Base-by-base conservation (phyloP, 2,113 vertebrate genomes). In the Phylloscopus trochilus region DNA sequence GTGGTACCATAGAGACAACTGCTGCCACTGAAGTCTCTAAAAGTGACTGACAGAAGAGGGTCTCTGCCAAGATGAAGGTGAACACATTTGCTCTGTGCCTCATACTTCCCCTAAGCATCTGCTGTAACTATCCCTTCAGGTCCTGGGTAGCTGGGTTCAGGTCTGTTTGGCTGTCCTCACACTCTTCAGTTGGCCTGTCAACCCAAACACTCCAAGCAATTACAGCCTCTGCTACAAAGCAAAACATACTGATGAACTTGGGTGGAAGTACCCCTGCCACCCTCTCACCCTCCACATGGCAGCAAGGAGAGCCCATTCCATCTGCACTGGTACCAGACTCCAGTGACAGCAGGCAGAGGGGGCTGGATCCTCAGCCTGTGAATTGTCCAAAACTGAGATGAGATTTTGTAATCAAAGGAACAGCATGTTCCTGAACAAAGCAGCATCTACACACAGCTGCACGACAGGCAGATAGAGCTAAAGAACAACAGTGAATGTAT, bases 251-350 rank as follows among this genome's bases (percentile, higher is more conserved):
- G 11, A 53, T 41, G 30, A 81, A 75, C 41, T 27, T 13, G 11
- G 11, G 31, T 1, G 0, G 19, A 21, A 79, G 49, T 7, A 22
- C 8, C 12, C 0, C 1, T 0, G 2, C n/a, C n/a, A 39, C 26
- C 10, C 66, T 31, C 63, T 59, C 39, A 19, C 13, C 31, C n/a
- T 31, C 39, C 46, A 18, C 52, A 79, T 1, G 0, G 43, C 52
- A 70, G 43, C 24, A 62, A 44, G 26, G 43, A 62, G 24, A 76
- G 28, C 41, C 24, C 31, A 6, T 11, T 15, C 31, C 7, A 11
- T 33, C 46, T 77, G 70, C 70, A 66, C 10, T 1, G 2, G 11
- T 35, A 75, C 27, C 44, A 70, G 37, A n/a, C 37, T 49, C n/a
- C 64, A 70, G 31, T 1, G 16, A 62, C 28, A 53, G 49, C 17